These are phyloP conservation scores for Pseudochirops cupreus DNA, from an alignment of 2,797 vertebrate genomes.

Conservation along the genomic window DNA sequence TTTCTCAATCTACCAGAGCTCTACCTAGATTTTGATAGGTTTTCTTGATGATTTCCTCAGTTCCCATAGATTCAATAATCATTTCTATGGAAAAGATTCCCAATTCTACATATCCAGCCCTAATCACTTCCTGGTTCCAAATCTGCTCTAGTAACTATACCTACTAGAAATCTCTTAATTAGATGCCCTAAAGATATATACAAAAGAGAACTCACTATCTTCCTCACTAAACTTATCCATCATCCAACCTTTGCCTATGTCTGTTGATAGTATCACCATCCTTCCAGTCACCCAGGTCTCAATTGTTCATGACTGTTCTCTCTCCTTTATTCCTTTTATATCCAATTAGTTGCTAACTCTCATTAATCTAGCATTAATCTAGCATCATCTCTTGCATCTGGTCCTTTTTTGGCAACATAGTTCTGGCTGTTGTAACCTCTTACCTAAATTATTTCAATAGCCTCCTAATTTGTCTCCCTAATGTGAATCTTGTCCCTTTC, in stretches of 20 bases:
- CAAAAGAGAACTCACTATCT: too few relatives aligned
- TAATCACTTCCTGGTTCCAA: too few relatives aligned
- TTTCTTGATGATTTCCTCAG: too few relatives aligned
- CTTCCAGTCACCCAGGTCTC: not conserved
- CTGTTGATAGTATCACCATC: not conserved
- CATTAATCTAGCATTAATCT: too few relatives aligned
- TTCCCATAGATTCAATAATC: too few relatives aligned
- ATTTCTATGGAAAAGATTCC: too few relatives aligned
- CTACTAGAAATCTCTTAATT: too few relatives aligned
- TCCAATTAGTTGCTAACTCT: not conserved
- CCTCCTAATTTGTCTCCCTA: not conserved
- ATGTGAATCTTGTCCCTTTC: not conserved
- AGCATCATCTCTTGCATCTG: not conserved
- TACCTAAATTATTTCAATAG: not conserved
- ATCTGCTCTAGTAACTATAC: too few relatives aligned
- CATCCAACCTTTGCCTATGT: not conserved
- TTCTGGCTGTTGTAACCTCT: not conserved
- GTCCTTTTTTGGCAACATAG: not conserved
- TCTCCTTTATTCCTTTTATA: not conserved
- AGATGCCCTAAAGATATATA: too few relatives aligned
- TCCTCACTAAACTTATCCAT: not conserved
- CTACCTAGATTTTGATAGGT: too few relatives aligned
- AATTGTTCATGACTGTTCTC: not conserved
- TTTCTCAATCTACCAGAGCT: too few relatives aligned
- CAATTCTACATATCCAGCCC: too few relatives aligned